Percentiles rank a stretch among this genome's conserved stretches.
These are phyloP conservation scores for Drosophila micromelanica DNA, from an alignment of 1,140 invertebrate genomes.

Conservation along the genomic window DNA sequence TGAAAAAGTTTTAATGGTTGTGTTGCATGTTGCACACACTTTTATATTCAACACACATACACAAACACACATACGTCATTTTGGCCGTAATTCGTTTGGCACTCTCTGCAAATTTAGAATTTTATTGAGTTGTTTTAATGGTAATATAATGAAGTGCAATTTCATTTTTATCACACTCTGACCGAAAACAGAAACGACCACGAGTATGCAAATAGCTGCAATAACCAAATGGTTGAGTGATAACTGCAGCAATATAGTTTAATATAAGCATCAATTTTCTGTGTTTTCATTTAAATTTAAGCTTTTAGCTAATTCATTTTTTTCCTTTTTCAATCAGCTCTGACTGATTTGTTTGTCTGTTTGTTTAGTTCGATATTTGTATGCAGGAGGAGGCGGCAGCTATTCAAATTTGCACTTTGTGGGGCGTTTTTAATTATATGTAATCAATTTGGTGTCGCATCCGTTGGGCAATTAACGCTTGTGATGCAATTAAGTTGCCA, in stretches of 20 bases:
- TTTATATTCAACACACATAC: conserved; percentile 6
- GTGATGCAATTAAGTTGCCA: conserved; percentile 57
- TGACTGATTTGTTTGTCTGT: too few species aligned
- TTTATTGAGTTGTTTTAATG: conserved; percentile 82
- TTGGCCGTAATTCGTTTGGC: conserved; percentile 45
- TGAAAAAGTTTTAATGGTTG: conserved; percentile 71
- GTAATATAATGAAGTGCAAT: conserved; percentile 80
- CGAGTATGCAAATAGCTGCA: conserved; percentile 9
- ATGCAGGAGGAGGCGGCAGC: too few species aligned
- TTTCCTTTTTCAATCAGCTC: too few species aligned
- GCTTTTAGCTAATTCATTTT: too few species aligned
- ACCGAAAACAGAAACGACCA: conserved; percentile 35
- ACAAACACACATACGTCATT: conserved; percentile 1
- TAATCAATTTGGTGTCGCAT: conserved; percentile 33
- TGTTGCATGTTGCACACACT: conserved; percentile 20
- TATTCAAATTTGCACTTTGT: too few species aligned
- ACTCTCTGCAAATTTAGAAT: conserved; percentile 64
- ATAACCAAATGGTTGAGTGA: conserved; percentile 39
- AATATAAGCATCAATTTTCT: conserved; percentile 58
- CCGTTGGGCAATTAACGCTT: conserved; percentile 56
- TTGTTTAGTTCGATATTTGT: too few species aligned
- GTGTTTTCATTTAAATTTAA: not conserved
- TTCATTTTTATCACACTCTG: conserved; percentile 61
- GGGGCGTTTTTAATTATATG: conserved; percentile 12
- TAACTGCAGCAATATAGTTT: conserved; percentile 56